Evolutionary conservation across 2,113 vertebrate genomes (phyloP), one percentile per base, ranked within the genome.

Genomic region (Mormyrus iriodes): DNA sequence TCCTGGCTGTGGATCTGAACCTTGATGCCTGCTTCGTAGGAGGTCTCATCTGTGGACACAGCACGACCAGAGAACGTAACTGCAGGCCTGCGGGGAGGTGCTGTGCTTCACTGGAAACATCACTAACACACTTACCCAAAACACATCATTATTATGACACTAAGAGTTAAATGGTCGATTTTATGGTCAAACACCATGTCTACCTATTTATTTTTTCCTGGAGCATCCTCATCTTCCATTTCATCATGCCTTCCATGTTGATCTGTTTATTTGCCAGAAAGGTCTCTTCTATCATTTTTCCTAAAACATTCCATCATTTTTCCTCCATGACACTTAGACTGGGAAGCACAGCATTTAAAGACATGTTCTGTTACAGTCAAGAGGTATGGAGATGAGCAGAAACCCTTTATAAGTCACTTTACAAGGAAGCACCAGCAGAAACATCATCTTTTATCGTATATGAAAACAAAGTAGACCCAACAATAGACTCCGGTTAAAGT

Each of bases 1-100:
- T 95, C 94, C 92, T 96, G 96, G 94, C 94, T 95, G 95, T 96
- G 96, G 94, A 96, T 96, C 93, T 96, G 96, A 94, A 96, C 96
- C 94, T 96, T 96, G 94, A 96, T 96, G 89, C 96, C 96, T 83
- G 96, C 96, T 95, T 96, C 96, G 9, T 96, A 96, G 76, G 96
- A 97, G 1, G 97, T 98, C 93, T 98, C 97, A 42, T 97, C 98
- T 99, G 97, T 91, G 92, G 92, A 94, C 92, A 95, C 91, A 95
- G 92, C 91, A 94, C 27, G 65, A 92, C 90, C 92, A 92, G 48
- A 93, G 87, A 85, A 93, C 91, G 55, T 93, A 88, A 94, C 84
- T 91, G 90, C 85, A 88, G 84, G 24, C 73, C 46, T 46, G 58
- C 44, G 15, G 76, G 39, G 2, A 12, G 8, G 79, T 24, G 46